These are phyloP conservation scores for Argopecten irradians DNA, from an alignment of 1,140 invertebrate genomes.

Conservation along the genomic window DNA sequence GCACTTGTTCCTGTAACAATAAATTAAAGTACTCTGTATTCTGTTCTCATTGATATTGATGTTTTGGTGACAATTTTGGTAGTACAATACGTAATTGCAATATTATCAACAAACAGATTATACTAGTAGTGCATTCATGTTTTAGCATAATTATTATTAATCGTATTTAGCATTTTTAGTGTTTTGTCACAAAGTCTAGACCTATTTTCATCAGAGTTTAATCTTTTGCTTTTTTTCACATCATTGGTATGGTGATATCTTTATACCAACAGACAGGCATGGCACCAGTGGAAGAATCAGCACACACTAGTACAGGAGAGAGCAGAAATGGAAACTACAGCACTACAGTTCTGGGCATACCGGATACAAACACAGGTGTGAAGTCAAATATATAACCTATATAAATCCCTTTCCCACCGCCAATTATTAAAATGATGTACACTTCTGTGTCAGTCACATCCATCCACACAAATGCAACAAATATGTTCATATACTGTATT, in stretches of 20 bases:
- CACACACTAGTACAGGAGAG: constrained; percentile 44
- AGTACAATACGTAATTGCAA: too few species aligned
- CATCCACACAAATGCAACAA: not conserved
- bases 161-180: too few species aligned
- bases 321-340: constrained; percentile 55
- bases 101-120: too few species aligned
- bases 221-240: constrained; percentile 30
- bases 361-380: constrained; percentile 64
- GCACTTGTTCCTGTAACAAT: too few species aligned
- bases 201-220: not conserved
- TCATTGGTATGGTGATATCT: not conserved
- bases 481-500: not conserved
- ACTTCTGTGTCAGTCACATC: not conserved
- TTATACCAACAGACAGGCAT: constrained; percentile 52
- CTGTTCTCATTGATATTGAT: too few species aligned
- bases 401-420: not conserved
- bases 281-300: constrained; percentile 55
- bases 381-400: not conserved
- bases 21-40: too few species aligned
- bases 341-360: constrained; percentile 69
- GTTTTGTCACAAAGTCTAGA: not conserved
- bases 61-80: too few species aligned
- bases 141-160: too few species aligned
- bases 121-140: too few species aligned
- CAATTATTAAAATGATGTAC: not conserved